Evolutionary conservation across 2,888 invertebrate species (phyloP), one percentile per base, ranked within the genome.

Genomic region (Cephus runcator): DNA sequence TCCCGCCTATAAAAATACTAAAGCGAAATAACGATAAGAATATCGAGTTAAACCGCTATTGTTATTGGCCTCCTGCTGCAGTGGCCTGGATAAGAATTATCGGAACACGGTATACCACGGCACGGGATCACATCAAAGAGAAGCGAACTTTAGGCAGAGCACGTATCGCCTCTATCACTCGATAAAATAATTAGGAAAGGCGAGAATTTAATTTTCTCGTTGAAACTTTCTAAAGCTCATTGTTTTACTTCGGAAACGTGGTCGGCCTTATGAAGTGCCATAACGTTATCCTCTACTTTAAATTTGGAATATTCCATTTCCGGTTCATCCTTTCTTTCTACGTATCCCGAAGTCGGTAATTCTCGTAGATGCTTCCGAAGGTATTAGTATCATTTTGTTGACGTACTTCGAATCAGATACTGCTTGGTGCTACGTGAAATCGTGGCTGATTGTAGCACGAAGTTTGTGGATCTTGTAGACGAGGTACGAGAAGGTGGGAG

Each of bases 141-240:
- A 56, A 56, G 0, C 23, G 23, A 56, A 56, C 56, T 56, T 56
- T 23, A 56, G 9, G 56, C 56, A 23, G 23, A 23, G 56, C 56
- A 56, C 56, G 56, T 56, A 56, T 56, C 56, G 56, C 56, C 12
- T 31, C 31, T 75, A 35, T 78, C 75, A 73, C 73, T 78, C 75
- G 68, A 75, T 76, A 78, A 78, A 78, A 75, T 78, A 78, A 78
- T 78, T 78, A 78, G 40, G 35, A 68, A 40, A 78, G 73, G 75
- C 73, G 78, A 71, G 75, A 78, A 78, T 78, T 78, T 73, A 68
- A 75, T 78, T 76, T 78, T 69, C 56, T 56, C 56, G 3, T 23
- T 23, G 56, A 9, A 56, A 56, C 23, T 56, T 56, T 9, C 23
- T 23, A 56, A 56, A 56, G 23, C 23, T 23, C 56, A 56, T 56